These are phyloP conservation scores for Apogon talboti DNA, from an alignment of 2,797 vertebrate species.

Conservation along the genomic window DNA sequence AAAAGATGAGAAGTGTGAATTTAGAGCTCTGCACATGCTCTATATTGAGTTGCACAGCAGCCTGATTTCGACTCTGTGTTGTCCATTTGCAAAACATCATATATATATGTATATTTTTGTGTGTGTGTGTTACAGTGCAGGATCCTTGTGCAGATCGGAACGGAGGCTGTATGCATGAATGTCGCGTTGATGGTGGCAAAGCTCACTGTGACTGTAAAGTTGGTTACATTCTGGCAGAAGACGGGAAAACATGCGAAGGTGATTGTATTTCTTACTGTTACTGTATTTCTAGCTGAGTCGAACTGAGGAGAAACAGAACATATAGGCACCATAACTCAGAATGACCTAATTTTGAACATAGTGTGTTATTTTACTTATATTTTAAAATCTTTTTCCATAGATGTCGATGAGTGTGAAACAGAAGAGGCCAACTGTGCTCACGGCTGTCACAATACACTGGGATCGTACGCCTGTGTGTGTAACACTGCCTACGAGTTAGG, in stretches of 20 bases:
- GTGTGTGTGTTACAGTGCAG: constrained; percentile 79
- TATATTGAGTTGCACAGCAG: constrained; percentile 18
- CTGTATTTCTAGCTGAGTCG: no score
- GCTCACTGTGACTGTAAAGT: constrained; percentile 86
- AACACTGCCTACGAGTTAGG: constrained; percentile 92
- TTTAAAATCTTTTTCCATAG: constrained; percentile 71
- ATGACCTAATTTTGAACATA: not conserved
- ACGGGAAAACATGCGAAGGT: constrained; percentile 88
- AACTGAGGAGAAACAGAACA: no score
- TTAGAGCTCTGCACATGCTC: constrained; percentile 29
- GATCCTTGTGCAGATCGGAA: constrained; percentile 86
- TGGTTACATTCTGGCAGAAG: constrained; percentile 86
- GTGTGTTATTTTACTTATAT: not conserved
- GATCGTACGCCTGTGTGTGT: constrained; percentile 92
- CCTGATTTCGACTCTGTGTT: constrained; percentile 23
- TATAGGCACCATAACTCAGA: no score
- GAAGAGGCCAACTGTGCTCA: constrained; percentile 87
- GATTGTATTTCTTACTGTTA: not conserved
- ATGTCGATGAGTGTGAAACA: constrained; percentile 89
- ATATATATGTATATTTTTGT: not conserved
- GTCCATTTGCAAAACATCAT: not conserved
- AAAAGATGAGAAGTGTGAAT: constrained; percentile 17
- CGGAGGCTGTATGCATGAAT: constrained; percentile 91
- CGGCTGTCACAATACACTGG: constrained; percentile 90
- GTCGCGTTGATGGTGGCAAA: constrained; percentile 79